These are phyloP conservation scores for Caenorhabditis latens DNA, from an alignment of 1,140 invertebrate species.

Conservation along the genomic window DNA sequence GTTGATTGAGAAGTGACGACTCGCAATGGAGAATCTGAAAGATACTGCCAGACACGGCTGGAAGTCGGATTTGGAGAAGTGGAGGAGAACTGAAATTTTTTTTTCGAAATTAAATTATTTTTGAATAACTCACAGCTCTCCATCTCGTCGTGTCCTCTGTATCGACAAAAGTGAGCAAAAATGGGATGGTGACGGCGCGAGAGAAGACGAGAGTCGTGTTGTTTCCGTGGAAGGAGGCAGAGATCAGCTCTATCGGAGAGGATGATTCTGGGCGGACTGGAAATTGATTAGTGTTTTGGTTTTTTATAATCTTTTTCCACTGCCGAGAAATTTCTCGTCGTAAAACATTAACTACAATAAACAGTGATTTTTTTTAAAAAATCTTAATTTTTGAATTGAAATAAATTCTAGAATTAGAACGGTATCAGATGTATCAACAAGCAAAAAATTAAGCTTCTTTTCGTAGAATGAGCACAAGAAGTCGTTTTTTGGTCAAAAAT, in stretches of 20 bases:
- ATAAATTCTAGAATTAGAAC: too few relatives aligned
- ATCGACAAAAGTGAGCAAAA: conserved; percentile 49
- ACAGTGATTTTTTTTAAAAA: too few relatives aligned
- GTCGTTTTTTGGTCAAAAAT: not conserved
- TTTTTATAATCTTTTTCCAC: not conserved
- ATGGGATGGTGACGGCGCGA: conserved; percentile 33
- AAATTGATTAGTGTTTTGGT: not conserved
- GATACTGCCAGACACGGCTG: conserved; percentile 38
- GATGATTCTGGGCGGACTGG: conserved; percentile 50
- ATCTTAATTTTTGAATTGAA: too few relatives aligned
- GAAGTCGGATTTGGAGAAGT: conserved; percentile 14
- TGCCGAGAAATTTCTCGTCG: not conserved
- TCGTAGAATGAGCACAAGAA: too few relatives aligned
- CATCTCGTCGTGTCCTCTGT: not conserved
- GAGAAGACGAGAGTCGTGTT: conserved; percentile 53
- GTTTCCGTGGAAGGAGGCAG: conserved; percentile 53
- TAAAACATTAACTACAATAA: too few relatives aligned
- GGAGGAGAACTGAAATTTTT: not conserved
- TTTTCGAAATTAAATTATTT: not conserved
- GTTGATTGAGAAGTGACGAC: not conserved
- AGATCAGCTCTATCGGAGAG: conserved; percentile 1
- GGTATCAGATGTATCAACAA: not conserved
- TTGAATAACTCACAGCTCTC: conserved; percentile 13
- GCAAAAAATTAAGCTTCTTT: not conserved
- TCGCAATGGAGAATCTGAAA: conserved; percentile 3